Conservation (phyloP, 2,797 vertebrate genomes). For the Syndactyla subalaris region DNA sequence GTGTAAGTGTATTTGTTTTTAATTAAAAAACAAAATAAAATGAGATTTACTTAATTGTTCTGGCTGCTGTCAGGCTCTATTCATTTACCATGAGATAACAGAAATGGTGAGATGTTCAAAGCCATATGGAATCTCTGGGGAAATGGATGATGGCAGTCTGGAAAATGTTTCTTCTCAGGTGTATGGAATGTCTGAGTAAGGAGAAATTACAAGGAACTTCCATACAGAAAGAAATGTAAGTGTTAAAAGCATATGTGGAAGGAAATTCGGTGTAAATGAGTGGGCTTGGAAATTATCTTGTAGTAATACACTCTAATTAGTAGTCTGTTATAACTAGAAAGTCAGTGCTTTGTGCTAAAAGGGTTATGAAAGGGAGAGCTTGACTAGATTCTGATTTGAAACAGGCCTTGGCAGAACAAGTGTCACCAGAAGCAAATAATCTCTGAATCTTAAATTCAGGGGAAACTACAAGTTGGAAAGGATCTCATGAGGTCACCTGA, state of each 20-base stretch:
- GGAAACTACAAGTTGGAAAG: background rate
- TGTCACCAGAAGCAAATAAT: constrained; percentile 31
- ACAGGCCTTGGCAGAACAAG: constrained; percentile 15
- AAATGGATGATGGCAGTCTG: constrained; percentile 52
- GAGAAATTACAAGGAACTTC: constrained; percentile 10
- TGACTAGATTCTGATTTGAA: constrained; percentile 4
- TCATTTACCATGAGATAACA: constrained; percentile 32
- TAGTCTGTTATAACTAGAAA: background rate
- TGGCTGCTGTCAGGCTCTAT: constrained; percentile 34
- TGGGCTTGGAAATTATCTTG: background rate
- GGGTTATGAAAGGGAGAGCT: background rate
- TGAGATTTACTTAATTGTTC: constrained; percentile 31
- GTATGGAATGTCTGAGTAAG: constrained; percentile 37
- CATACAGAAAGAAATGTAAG: background rate
- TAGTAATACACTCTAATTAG: background rate
- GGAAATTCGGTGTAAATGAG: background rate
- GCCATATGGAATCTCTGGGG: constrained; percentile 38
- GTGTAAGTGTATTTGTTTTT: background rate
- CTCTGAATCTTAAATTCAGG: background rate
- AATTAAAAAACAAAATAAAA: constrained; percentile 1
- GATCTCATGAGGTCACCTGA: background rate
- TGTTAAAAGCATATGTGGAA: constrained; percentile 23
- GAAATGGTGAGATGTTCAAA: background rate
- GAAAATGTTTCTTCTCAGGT: constrained; percentile 61
- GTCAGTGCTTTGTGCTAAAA: background rate